Conservation (phyloP, 2,113 vertebrate genomes). For the Chlorodrepanis virens region DNA sequence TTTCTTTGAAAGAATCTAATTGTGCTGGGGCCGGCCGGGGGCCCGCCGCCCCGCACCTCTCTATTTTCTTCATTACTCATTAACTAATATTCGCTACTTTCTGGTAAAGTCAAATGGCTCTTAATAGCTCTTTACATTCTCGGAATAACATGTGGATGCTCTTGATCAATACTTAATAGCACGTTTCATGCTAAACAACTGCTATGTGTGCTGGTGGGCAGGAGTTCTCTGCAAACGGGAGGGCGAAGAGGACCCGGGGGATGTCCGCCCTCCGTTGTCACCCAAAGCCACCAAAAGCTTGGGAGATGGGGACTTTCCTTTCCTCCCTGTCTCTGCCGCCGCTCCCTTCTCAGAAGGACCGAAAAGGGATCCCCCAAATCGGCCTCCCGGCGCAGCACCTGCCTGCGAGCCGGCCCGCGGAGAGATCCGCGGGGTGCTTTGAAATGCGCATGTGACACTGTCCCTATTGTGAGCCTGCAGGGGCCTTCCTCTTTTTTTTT, state of each 20-base stretch:
- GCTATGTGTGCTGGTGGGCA: not conserved
- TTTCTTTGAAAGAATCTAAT: conserved; percentile 12
- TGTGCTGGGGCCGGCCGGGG: not conserved
- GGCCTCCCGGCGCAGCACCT: not conserved
- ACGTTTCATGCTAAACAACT: not conserved
- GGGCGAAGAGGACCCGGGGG: not conserved
- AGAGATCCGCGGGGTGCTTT: not conserved
- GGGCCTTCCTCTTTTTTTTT: not conserved
- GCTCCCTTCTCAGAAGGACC: not conserved
- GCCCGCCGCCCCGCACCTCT: not conserved
- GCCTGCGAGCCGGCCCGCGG: not conserved
- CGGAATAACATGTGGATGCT: conserved; percentile 30
- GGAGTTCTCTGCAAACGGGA: not conserved
- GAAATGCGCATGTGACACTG: not conserved
- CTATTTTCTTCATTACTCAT: conserved; percentile 8
- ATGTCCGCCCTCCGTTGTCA: not conserved
- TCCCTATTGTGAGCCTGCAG: not conserved
- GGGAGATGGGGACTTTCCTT: not conserved
- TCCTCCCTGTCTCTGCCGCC: not conserved
- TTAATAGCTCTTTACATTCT: conserved; percentile 51
- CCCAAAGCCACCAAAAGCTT: not conserved
- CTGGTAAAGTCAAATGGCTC: conserved; percentile 52
- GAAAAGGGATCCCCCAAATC: not conserved
- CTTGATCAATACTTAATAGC: conserved; percentile 58
- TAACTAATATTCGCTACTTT: conserved; percentile 45